phyloP scores from a whole-genome alignment of 2,113 vertebrate species.

The Malurus melanocephalus region DNA sequence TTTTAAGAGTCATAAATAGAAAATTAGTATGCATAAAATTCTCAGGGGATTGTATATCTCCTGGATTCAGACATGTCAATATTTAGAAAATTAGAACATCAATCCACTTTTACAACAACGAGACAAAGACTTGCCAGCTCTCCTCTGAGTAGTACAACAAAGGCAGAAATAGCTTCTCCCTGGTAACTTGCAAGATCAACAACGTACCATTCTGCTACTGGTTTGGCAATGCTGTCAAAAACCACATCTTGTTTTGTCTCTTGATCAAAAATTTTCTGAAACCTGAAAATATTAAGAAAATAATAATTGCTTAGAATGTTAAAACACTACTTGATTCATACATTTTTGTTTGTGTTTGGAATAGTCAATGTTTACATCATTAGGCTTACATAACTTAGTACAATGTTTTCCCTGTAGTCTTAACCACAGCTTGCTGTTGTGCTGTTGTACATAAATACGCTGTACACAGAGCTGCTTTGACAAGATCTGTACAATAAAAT shows the following conservation, averaged over 20 bases:
- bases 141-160: neutral
- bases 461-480: slow-evolving; percentile 74
- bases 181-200: neutral
- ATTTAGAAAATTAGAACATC: neutral
- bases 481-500: slow-evolving; percentile 72
- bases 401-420: slow-evolving; percentile 72
- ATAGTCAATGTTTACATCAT: slow-evolving; percentile 65
- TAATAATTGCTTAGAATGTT: slow-evolving; percentile 50
- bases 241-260: slow-evolving; percentile 85
- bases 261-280: slow-evolving; percentile 93
- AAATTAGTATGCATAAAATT: neutral
- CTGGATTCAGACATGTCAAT: neutral
- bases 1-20: neutral
- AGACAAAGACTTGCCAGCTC: neutral
- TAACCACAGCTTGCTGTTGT: slow-evolving; percentile 57
- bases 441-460: slow-evolving; percentile 59
- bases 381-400: slow-evolving; percentile 67
- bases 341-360: slow-evolving; percentile 52
- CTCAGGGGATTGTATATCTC: neutral
- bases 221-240: slow-evolving; percentile 90
- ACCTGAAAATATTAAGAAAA: slow-evolving; percentile 80
- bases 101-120: neutral
- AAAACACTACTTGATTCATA: slow-evolving; percentile 63
- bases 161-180: neutral
- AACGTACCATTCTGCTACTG: slow-evolving; percentile 91